Conservation (phyloP, 2,888 invertebrate genomes). For the Lasioglossum oenotherae region DNA sequence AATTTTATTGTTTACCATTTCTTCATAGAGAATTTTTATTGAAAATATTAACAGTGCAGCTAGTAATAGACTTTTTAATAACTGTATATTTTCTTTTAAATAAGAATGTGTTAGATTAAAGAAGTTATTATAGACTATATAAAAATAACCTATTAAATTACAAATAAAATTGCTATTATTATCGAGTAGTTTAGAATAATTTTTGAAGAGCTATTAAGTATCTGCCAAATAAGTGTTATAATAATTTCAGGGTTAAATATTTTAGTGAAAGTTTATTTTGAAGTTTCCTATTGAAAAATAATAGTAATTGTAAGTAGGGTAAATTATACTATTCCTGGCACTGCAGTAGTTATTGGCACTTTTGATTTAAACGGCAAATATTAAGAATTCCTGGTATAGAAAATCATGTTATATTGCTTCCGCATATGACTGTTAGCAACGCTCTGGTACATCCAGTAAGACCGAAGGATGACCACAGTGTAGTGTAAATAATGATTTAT, state of each 20-base stretch:
- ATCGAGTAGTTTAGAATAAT: not conserved
- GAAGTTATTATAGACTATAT: not conserved
- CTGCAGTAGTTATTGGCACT: too few species aligned
- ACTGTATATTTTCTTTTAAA: not conserved
- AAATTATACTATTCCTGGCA: too few species aligned
- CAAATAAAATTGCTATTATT: not conserved
- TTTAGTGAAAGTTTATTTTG: not conserved
- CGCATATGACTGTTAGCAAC: too few species aligned
- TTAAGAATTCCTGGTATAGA: too few species aligned
- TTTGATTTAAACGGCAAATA: too few species aligned
- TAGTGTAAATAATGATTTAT: too few species aligned
- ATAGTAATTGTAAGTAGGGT: not conserved
- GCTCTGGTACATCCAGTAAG: too few species aligned
- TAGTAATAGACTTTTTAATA: not conserved
- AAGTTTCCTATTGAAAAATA: not conserved
- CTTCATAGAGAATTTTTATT: not conserved
- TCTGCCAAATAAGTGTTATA: not conserved
- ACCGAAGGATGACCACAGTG: too few species aligned
- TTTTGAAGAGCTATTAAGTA: not conserved
- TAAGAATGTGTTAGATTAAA: not conserved
- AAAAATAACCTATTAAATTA: not conserved
- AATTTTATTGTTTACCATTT: not conserved
- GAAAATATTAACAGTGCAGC: not conserved
- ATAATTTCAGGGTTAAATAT: not conserved
- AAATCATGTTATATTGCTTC: too few species aligned